Percentiles rank a stretch among this genome's conserved stretches.
Evolutionary conservation across 2,888 invertebrate species (phyloP).

Genomic region (Agriopis marginaria): DNA sequence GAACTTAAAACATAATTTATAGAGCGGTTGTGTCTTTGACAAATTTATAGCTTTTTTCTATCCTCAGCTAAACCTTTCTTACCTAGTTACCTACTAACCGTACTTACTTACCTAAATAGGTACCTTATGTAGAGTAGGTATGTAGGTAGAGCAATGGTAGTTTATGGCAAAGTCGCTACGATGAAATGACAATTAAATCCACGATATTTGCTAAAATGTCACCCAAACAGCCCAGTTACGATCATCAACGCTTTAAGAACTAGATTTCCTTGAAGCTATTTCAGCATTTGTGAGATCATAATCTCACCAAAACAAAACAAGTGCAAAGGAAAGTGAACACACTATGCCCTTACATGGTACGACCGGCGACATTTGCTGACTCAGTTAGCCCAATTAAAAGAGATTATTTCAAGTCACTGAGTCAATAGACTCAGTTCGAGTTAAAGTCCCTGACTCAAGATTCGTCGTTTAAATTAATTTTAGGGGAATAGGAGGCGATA

Average conservation of each 20-base stretch:
- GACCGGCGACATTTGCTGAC: constrained; percentile 50
- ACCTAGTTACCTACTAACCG: too few relatives aligned
- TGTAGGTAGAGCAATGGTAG: too few relatives aligned
- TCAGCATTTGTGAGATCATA: constrained; percentile 16
- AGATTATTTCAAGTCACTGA: constrained; percentile 60
- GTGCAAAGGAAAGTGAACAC: constrained; percentile 26
- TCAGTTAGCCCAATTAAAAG: constrained; percentile 58
- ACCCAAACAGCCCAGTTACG: not conserved
- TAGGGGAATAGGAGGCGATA: constrained; percentile 53
- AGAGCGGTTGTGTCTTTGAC: too few relatives aligned
- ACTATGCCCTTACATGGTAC: constrained; percentile 30
- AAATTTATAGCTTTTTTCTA: too few relatives aligned
- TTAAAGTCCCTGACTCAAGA: constrained; percentile 60
- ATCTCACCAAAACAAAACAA: constrained; percentile 35
- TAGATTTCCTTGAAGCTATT: constrained; percentile 1
- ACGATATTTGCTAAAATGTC: not conserved
- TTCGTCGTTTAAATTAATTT: constrained; percentile 59
- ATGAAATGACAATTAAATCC: too few relatives aligned
- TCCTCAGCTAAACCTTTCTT: too few relatives aligned
- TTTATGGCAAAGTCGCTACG: too few relatives aligned
- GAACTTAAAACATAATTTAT: not conserved
- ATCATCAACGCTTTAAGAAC: not conserved
- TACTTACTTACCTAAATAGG: too few relatives aligned
- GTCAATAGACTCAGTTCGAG: constrained; percentile 51
- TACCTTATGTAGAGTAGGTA: too few relatives aligned